These are phyloP conservation scores for Elmis aenea DNA, from an alignment of 2,888 invertebrate species.

Conservation along the genomic window DNA sequence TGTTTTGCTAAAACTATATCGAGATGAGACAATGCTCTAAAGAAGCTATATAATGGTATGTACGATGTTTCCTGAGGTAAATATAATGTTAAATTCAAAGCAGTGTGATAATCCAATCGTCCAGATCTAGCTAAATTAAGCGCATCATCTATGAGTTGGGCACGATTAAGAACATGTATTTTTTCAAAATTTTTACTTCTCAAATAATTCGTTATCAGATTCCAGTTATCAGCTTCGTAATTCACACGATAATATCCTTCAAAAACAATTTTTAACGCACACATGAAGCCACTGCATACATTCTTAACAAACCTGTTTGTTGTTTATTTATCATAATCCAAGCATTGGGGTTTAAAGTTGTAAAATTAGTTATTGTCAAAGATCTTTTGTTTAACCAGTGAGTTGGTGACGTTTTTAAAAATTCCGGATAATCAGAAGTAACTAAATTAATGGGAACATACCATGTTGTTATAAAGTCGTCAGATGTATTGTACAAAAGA, in stretches of 20 bases:
- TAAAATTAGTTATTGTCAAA: neutral
- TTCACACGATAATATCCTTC: constrained; percentile 43
- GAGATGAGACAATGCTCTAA: constrained; percentile 17
- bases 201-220: constrained; percentile 46
- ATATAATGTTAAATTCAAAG: constrained; percentile 56
- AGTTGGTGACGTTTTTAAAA: constrained; percentile 28
- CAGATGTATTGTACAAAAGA: neutral
- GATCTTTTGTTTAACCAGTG: constrained; percentile 18
- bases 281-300: neutral
- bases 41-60: constrained; percentile 50
- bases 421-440: constrained; percentile 36
- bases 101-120: constrained; percentile 49
- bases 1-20: constrained; percentile 18
- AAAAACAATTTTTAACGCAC: constrained; percentile 1
- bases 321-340: constrained; percentile 40
- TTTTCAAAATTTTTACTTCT: constrained; percentile 36
- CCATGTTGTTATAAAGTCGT: constrained; percentile 2
- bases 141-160: constrained; percentile 54
- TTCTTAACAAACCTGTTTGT: constrained; percentile 16
- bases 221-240: constrained; percentile 42
- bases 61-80: constrained; percentile 55
- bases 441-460: constrained; percentile 9
- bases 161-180: constrained; percentile 55
- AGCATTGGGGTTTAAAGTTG: constrained; percentile 5
- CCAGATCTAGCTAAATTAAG: constrained; percentile 52